Conservation (phyloP, 1,140 invertebrate species). For the Araneus ventricosus region DNA sequence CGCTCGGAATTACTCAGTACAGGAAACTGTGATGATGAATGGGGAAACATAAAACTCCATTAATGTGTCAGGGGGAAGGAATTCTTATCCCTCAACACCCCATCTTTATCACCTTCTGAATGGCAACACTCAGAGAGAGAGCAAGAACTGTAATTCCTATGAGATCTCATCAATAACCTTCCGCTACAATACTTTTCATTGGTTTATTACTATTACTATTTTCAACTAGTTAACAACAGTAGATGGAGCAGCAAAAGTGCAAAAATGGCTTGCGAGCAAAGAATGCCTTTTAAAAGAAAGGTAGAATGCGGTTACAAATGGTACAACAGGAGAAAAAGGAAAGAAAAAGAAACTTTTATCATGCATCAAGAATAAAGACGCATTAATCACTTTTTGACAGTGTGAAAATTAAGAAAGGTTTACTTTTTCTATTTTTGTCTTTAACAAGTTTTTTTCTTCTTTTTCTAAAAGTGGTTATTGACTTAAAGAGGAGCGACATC, state of each 20-base stretch:
- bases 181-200: neutral
- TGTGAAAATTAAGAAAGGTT: neutral
- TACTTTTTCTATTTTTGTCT: neutral
- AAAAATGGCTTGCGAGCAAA: neutral
- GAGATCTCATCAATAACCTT: conserved; percentile 34
- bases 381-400: neutral
- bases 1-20: neutral
- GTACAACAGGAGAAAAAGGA: neutral
- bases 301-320: neutral
- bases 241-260: neutral
- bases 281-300: too few species aligned
- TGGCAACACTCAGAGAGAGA: neutral
- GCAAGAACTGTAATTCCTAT: neutral
- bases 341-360: neutral
- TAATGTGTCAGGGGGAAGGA: neutral
- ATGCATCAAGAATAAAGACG: neutral
- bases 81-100: neutral
- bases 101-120: neutral
- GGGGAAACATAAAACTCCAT: conserved; percentile 17
- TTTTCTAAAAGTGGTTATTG: neutral
- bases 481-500: neutral
- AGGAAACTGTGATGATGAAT: neutral
- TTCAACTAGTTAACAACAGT: neutral
- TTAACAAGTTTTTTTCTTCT: neutral
- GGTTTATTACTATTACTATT: conserved; percentile 23